phyloP scores from a whole-genome alignment of 2,113 vertebrate species.

The Rhabdomys dilectus region DNA sequence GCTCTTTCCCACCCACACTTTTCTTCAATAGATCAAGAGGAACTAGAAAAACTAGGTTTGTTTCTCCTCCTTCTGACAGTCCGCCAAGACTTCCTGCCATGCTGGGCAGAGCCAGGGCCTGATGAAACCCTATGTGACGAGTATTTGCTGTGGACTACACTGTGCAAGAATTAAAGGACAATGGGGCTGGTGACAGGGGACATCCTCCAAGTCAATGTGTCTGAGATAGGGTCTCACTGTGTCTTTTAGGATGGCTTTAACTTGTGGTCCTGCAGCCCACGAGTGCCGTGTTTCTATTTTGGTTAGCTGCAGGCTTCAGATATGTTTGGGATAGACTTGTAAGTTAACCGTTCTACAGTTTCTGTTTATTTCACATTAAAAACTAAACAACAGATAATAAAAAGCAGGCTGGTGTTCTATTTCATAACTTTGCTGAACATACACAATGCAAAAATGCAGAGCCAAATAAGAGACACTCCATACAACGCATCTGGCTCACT shows the following conservation, averaged over 20 bases:
- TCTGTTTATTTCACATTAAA: slow-evolving; percentile 43
- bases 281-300: neutral
- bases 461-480: neutral
- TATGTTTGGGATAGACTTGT: neutral
- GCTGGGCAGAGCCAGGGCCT: neutral
- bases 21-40: slow-evolving; percentile 33
- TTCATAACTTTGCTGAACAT: neutral
- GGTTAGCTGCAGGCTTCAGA: neutral
- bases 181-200: neutral
- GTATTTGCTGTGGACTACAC: neutral
- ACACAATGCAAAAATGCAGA: neutral
- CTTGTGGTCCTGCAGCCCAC: neutral
- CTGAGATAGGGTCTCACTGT: neutral
- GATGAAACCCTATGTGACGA: neutral
- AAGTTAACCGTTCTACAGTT: neutral
- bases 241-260: neutral
- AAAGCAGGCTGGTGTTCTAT: neutral
- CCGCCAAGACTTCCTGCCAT: neutral
- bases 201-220: neutral
- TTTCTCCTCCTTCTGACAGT: neutral
- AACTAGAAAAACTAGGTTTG: neutral
- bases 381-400: slow-evolving; percentile 35
- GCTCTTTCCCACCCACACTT: slow-evolving; percentile 55
- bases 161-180: neutral
- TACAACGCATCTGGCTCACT: neutral